A percentile compares a stretch with the other conserved stretches of the same genome.
phyloP scores from a whole-genome alignment of 2,888 invertebrate genomes.

The Apamea anceps region DNA sequence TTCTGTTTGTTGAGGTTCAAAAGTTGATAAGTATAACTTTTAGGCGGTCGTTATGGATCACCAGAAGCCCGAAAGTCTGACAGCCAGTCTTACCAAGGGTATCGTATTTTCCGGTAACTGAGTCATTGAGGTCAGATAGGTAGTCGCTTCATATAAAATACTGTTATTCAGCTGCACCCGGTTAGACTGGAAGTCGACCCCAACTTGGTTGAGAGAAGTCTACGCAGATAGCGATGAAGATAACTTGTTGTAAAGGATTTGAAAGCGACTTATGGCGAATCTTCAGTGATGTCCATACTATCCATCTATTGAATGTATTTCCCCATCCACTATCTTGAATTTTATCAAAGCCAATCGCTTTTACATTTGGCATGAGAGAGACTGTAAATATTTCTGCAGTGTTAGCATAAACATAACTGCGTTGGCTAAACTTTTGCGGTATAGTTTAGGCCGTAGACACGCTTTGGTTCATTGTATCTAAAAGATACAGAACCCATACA shows the following conservation, averaged over 20 bases:
- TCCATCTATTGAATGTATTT: not conserved
- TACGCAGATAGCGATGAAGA: not conserved
- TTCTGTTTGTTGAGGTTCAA: not conserved
- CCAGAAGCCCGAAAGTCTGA: not conserved
- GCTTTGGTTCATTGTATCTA: not conserved
- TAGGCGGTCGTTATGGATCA: not conserved
- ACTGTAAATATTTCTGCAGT: constrained; percentile 3
- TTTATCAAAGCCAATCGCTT: not conserved
- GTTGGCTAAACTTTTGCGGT: not conserved
- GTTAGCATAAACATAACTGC: not conserved
- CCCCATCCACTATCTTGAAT: too few relatives aligned
- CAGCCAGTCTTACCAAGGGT: not conserved
- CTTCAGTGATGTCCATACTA: too few relatives aligned
- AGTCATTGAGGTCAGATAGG: too few relatives aligned
- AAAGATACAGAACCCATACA: not conserved
- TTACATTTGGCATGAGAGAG: not conserved
- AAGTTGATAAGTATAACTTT: not conserved
- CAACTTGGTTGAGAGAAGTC: not conserved
- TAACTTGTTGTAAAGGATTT: not conserved
- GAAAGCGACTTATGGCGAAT: not conserved
- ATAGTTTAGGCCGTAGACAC: not conserved
- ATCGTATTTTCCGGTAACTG: not conserved
- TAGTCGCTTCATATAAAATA: not conserved
- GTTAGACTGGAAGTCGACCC: not conserved
- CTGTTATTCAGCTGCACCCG: not conserved